Conservation (phyloP, 2,113 vertebrate genomes). For the Scophthalmus maximus region DNA sequence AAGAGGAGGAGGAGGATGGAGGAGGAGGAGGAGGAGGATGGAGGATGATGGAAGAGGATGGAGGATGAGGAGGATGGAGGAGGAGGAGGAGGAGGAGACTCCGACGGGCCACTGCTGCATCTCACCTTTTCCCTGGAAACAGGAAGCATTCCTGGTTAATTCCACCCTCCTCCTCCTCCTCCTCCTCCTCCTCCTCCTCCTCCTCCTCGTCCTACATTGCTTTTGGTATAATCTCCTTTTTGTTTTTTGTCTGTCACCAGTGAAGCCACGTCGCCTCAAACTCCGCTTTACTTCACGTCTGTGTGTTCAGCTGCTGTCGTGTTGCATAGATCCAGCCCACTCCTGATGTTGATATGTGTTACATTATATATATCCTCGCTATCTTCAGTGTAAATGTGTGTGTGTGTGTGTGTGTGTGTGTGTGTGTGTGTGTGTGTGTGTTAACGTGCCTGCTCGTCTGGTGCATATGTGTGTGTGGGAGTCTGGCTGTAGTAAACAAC, state of each 20-base stretch:
- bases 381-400: conserved; percentile 15
- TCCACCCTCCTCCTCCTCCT: background rate
- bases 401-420: conserved; percentile 3
- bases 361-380: conserved; percentile 7
- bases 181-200: background rate
- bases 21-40: too few species aligned
- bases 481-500: conserved; percentile 46
- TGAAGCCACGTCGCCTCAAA: conserved; percentile 48
- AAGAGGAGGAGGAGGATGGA: too few species aligned
- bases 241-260: conserved; percentile 30
- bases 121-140: background rate
- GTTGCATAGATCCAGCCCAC: conserved; percentile 59
- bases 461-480: conserved; percentile 24
- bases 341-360: conserved; percentile 22
- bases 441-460: background rate
- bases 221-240: conserved; percentile 28
- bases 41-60: background rate
- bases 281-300: conserved; percentile 37
- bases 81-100: conserved; percentile 15
- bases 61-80: conserved; percentile 11
- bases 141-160: background rate
- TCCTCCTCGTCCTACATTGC: background rate
- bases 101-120: conserved; percentile 17
- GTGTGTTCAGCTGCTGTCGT: conserved; percentile 43
- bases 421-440: conserved; percentile 4